Evolutionary conservation across 2,113 vertebrate genomes (phyloP).

Genomic region (Gallinago jamesoni): DNA sequence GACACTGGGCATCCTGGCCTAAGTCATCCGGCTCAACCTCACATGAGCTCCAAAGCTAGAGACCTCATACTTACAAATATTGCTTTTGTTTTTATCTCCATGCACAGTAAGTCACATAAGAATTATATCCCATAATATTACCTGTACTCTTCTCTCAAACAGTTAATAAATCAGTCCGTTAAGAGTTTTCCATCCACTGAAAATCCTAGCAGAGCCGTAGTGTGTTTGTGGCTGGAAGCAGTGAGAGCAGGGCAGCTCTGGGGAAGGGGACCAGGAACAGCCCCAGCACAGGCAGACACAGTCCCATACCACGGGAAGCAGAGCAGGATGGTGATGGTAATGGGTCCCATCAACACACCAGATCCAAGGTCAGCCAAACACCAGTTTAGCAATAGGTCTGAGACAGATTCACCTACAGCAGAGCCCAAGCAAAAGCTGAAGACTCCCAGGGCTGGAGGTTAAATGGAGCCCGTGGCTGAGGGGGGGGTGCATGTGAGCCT

Average conservation of each 20-base stretch:
- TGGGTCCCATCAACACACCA: accelerated
- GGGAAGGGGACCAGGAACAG: background rate
- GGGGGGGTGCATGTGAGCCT: background rate
- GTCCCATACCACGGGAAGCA: accelerated
- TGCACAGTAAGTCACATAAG: background rate
- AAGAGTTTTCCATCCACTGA: background rate
- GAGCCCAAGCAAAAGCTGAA: accelerated
- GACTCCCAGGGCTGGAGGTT: accelerated
- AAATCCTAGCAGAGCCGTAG: background rate
- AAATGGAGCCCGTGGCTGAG: background rate
- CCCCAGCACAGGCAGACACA: background rate
- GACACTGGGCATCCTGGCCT: background rate
- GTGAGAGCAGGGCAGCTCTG: background rate
- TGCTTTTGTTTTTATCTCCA: background rate
- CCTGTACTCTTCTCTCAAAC: background rate
- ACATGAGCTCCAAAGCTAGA: background rate
- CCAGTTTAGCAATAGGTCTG: background rate
- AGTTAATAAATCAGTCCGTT: background rate
- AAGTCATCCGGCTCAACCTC: background rate
- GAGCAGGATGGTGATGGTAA: background rate
- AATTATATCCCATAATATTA: background rate
- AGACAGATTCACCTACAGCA: background rate
- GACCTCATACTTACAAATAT: background rate
- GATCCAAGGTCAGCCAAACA: background rate
- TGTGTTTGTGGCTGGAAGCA: background rate